Evolutionary conservation across 1,140 invertebrate genomes (phyloP).

Genomic region (Maconellicoccus hirsutus): DNA sequence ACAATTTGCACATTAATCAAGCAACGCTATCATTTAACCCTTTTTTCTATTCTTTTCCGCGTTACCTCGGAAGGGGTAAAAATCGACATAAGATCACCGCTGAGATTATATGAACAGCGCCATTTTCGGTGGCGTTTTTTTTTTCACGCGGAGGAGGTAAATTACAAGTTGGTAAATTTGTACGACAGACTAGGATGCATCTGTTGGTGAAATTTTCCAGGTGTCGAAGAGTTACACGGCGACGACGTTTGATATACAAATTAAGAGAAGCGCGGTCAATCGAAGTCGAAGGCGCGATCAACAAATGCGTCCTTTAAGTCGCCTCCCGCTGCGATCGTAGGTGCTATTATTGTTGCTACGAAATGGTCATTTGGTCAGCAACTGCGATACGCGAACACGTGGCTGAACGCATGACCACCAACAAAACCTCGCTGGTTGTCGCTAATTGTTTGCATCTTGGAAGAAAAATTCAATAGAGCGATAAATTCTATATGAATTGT

Average conservation of each 20-base stretch:
- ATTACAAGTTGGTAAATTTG: too few relatives aligned
- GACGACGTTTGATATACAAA: neutral
- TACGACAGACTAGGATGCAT: too few relatives aligned
- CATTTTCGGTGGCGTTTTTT: too few relatives aligned
- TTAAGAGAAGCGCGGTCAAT: slow-evolving; percentile 15
- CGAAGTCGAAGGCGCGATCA: slow-evolving; percentile 11
- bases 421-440: neutral
- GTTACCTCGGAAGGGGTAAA: too few relatives aligned
- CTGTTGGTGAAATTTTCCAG: slow-evolving; percentile 11
- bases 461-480: slow-evolving; percentile 13
- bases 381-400: neutral
- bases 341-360: neutral
- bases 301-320: neutral
- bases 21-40: slow-evolving; percentile 15
- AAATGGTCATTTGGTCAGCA: neutral
- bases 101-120: too few relatives aligned
- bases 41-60: slow-evolving; percentile 6
- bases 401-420: neutral
- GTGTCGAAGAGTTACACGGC: neutral
- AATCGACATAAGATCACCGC: too few relatives aligned
- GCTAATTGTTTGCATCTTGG: neutral
- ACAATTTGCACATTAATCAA: slow-evolving; percentile 22
- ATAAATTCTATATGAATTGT: neutral
- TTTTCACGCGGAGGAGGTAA: too few relatives aligned
- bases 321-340: neutral